phyloP scores from a whole-genome alignment of 2,797 vertebrate genomes.

The Onychomys leucogaster region DNA sequence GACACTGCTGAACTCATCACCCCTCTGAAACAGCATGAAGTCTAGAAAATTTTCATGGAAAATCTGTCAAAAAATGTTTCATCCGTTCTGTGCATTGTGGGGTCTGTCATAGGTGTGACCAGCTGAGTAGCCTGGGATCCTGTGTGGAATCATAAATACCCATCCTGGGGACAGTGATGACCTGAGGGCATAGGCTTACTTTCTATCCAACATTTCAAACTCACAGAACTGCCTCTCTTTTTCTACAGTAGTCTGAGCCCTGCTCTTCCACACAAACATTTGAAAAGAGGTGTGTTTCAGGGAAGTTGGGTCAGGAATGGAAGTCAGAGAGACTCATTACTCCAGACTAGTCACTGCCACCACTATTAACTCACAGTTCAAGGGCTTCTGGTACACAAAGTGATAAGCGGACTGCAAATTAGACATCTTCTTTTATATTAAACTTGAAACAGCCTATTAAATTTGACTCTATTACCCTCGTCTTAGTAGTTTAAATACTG shows the following conservation, averaged over 20 bases:
- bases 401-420: not conserved
- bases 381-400: not conserved
- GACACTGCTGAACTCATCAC: not conserved
- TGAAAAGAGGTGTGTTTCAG: not conserved
- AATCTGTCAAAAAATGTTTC: not conserved
- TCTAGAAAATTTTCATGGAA: not conserved
- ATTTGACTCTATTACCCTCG: slow-evolving; percentile 40
- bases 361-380: not conserved
- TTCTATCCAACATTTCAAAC: not conserved
- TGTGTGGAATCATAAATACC: not conserved
- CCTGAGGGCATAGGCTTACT: not conserved
- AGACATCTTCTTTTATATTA: slow-evolving; percentile 16
- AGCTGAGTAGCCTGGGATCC: not conserved
- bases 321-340: not conserved
- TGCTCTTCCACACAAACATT: not conserved
- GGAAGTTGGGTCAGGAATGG: not conserved
- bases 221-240: not conserved
- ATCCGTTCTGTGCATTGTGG: not conserved
- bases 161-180: not conserved
- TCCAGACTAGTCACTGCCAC: not conserved
- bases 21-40: not conserved
- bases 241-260: not conserved
- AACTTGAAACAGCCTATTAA: slow-evolving; percentile 59
- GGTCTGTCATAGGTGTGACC: not conserved
- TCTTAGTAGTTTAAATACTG: slow-evolving; percentile 2